Percentiles rank a stretch among this genome's conserved stretches.
Conservation (phyloP, 1,140 invertebrate species). For the Papilio dardanus region DNA sequence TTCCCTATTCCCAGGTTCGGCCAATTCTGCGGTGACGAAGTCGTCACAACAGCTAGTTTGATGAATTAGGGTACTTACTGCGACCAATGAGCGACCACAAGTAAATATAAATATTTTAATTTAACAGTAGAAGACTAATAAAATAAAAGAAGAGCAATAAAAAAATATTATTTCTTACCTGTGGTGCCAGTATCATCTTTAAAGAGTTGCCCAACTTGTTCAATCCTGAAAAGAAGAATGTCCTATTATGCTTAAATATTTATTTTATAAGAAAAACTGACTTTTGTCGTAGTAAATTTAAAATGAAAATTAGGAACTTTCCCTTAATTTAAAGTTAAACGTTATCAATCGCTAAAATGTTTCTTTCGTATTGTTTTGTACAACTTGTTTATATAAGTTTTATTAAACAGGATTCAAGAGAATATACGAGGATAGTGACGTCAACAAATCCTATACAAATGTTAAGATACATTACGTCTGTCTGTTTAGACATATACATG, state of each 20-base stretch:
- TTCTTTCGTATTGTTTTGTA: not conserved
- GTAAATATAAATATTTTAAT: no score
- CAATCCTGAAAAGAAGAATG: not conserved
- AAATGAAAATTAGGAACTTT: not conserved
- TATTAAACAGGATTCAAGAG: slow-evolving; percentile 10
- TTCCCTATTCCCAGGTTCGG: no score
- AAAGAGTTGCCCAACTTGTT: not conserved
- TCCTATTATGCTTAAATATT: no score
- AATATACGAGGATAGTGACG: not conserved
- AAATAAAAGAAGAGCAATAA: no score
- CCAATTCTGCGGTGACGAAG: no score
- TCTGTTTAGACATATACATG: not conserved
- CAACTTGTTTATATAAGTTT: not conserved
- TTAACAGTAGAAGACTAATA: no score
- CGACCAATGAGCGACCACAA: no score
- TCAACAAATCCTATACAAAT: not conserved
- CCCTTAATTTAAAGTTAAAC: not conserved
- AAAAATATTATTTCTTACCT: slow-evolving; percentile 7
- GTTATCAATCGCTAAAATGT: not conserved
- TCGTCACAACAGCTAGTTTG: no score
- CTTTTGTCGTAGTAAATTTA: no score
- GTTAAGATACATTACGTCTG: not conserved
- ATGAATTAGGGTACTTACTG: no score
- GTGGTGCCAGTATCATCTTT: slow-evolving; percentile 40
- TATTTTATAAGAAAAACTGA: no score